Base-by-base conservation (phyloP, 1,140 invertebrate genomes). In the Anastatus disparis region DNA sequence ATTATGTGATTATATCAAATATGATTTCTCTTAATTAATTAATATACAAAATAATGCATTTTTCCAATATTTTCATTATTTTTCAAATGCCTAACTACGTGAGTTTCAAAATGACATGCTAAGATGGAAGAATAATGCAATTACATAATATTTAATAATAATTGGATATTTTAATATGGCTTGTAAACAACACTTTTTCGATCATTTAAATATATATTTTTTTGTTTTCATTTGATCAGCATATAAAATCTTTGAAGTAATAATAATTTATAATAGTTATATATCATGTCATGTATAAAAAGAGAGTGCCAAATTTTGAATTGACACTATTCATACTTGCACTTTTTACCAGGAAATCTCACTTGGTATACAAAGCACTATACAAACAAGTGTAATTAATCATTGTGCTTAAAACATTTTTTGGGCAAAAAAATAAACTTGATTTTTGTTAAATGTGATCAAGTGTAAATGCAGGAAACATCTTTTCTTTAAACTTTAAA, bases 271-370 rank as follows among this genome's bases (percentile, higher is more conserved):
- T 55, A n/a, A 55, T n/a, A n/a, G n/a, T n/a, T n/a, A n/a, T n/a
- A n/a, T n/a, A n/a, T n/a, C n/a, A 55, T 58, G 35, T 58, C 22
- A 15, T 58, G 22, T 42, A 67, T 65, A 55, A 59, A 38, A 44
- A 58, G 22, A 24, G 27, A 59, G 52, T 56, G 42, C 53, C 53
- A 59, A 55, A 67, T 67, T 67, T 55, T 29, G n/a, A 38, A 65
- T 52, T 22, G 31, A 53, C 31, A 35, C 22, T 38, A 42, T 44
- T 24, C 24, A n/a, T 31, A 55, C 52, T 55, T 35, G 52, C 52
- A 55, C 52, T 55, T 26, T 31, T 29, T 13, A 55, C 15, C n/a
- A 35, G 17, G 24, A 66, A 42, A 53, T 20, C 27, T 22, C n/a
- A 20, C 24, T 38, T 44, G 53, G 27, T 55, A 56, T 65, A 22